Base-by-base conservation (phyloP, 1,140 invertebrate genomes). In the Aphidius ervi region DNA sequence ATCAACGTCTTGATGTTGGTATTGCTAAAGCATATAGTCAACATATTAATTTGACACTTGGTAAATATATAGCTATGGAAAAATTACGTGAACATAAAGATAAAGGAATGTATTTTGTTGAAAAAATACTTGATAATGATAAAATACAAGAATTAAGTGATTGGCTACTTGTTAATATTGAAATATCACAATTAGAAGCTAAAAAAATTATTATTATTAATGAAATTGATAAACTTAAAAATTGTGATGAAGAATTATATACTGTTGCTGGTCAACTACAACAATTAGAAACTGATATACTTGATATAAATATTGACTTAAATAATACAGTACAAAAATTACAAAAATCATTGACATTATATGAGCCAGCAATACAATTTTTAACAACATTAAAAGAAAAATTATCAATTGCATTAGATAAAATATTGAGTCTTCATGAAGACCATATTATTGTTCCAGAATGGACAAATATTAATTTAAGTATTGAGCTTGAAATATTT, bases 401-500 rank as follows among this genome's bases (percentile, higher is more conserved):
- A 46, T 56, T 78, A 10, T 41, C 50, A 16, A 46, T 5, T 5
- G 60, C 65, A 42, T 54, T 76, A 20, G 53, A 73, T 46, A 70
- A 68, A 47, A 64, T 76, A 56, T 9, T 65, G 37, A 59, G 58
- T n/a, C 47, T 75, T 31, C 54, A 64, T 20, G 31, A 52, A 5
- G 57, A 63, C 42, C 54, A 61, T 53, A 55, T 62, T 43, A 60
- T 67, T 50, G 53, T 47, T 6, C 20, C 49, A 39, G 62, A 64
- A 20, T 71, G 71, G 56, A 46, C 69, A 3, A 60, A 64, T 8
- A 67, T 64, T 9, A 55, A 67, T 58, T 50, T 71, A 42, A 61
- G 37, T 10, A 64, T 58, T n/a, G 77, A 79, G 64, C 47, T 79
- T 6, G 57, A 65, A 9, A 63, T 67, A 9, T 79, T 77, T 59